A percentile compares a stretch with the other conserved stretches of the same genome.
These are phyloP conservation scores for Podocnemis expansa DNA, from an alignment of 2,113 vertebrate genomes.

Conservation along the genomic window DNA sequence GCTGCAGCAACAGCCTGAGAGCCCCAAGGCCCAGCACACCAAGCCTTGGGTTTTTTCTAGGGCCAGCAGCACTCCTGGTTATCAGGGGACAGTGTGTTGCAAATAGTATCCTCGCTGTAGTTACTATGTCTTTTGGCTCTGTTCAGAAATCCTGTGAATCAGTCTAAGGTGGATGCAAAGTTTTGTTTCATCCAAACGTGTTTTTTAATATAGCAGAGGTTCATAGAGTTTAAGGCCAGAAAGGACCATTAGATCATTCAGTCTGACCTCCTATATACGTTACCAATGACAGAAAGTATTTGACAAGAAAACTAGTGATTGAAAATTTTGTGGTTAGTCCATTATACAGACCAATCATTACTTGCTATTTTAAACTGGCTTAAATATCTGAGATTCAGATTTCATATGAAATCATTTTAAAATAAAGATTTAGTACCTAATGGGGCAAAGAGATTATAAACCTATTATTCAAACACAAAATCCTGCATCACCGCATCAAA, in stretches of 20 bases:
- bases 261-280: not conserved
- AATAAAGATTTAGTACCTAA: not conserved
- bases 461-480: not conserved
- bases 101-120: not conserved
- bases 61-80: too few species aligned
- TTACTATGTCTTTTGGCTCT: not conserved
- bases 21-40: too few species aligned
- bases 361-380: not conserved
- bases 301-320: not conserved
- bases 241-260: not conserved
- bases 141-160: not conserved
- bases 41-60: too few species aligned
- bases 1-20: too few species aligned
- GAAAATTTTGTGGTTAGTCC: rapidly evolving
- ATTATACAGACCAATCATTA: not conserved
- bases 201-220: not conserved
- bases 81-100: not conserved
- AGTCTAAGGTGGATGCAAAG: not conserved
- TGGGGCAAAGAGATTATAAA: not conserved
- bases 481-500: not conserved
- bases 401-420: not conserved
- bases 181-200: not conserved
- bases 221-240: not conserved
- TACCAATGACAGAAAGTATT: not conserved
- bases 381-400: not conserved